Evolutionary conservation across 2,797 vertebrate species (phyloP).

Genomic region (Enteromius mattozi): DNA sequence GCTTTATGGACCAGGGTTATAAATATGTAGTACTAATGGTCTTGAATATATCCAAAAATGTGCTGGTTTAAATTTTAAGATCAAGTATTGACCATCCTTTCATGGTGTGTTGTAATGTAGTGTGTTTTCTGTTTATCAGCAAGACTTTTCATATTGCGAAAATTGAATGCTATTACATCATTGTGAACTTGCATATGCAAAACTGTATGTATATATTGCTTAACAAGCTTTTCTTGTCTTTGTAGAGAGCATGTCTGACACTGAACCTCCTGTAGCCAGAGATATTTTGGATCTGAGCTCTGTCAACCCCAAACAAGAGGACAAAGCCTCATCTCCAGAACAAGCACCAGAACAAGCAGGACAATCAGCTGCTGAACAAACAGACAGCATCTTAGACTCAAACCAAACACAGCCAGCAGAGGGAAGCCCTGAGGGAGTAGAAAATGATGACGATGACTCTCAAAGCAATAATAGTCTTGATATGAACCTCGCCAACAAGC

Average conservation of each 20-base stretch:
- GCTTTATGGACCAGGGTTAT: too few relatives aligned
- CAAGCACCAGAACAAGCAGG: conserved; percentile 13
- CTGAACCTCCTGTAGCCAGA: conserved; percentile 28
- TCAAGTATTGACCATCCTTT: neutral
- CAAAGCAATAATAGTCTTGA: conserved; percentile 96
- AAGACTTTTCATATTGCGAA: neutral
- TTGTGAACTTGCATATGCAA: neutral
- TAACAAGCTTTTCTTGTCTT: conserved; percentile 25
- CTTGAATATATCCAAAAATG: neutral
- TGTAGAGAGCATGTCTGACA: conserved; percentile 59
- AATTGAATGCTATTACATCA: neutral
- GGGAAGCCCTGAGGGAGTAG: conserved; percentile 59
- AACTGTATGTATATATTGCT: neutral
- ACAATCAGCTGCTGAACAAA: conserved; percentile 34
- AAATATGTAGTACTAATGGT: neutral
- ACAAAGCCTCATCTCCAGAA: conserved; percentile 15
- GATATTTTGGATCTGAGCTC: conserved; percentile 38
- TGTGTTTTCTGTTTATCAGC: neutral
- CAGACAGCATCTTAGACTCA: conserved; percentile 24
- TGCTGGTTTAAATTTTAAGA: neutral
- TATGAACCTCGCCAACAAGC: conserved; percentile 91
- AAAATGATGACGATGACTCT: conserved; percentile 81
- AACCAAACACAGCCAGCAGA: conserved; percentile 14
- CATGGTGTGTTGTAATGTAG: neutral
- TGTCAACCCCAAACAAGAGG: conserved; percentile 19